Conservation (phyloP, 2,797 vertebrate species). For the Enteromius fasciolatus region DNA sequence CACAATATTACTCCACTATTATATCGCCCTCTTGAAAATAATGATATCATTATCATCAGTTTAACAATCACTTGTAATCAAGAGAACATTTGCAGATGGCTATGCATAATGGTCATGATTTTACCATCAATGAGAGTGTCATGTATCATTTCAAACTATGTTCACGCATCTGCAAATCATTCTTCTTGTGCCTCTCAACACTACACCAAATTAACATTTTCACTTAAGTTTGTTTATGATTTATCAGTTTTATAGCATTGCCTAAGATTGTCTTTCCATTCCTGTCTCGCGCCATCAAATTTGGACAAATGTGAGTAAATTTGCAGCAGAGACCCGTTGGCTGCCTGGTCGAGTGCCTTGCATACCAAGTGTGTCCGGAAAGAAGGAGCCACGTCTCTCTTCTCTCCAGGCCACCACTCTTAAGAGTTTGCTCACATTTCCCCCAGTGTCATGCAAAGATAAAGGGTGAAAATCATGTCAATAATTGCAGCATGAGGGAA, state of each 20-base stretch:
- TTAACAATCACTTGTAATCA: constrained; percentile 48
- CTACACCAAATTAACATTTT: constrained; percentile 55
- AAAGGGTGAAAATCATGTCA: constrained; percentile 75
- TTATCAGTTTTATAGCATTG: constrained; percentile 47
- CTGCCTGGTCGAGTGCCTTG: constrained; percentile 62
- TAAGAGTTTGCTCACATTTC: constrained; percentile 73
- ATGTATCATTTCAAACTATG: constrained; percentile 42
- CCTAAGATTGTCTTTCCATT: constrained; percentile 12
- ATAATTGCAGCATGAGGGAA: constrained; percentile 65
- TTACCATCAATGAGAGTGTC: constrained; percentile 23
- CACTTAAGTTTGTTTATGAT: constrained; percentile 54
- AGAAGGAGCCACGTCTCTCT: constrained; percentile 25
- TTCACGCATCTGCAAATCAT: constrained; percentile 33
- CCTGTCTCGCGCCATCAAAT: constrained; percentile 66
- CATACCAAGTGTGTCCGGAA: constrained; percentile 78
- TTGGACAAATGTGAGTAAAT: constrained; percentile 72
- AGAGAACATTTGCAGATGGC: constrained; percentile 45
- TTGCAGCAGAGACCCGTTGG: constrained; percentile 68
- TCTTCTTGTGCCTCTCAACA: constrained; percentile 39
- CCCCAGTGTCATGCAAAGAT: constrained; percentile 57
- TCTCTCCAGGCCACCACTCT: constrained; percentile 62
- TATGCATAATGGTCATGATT: constrained; percentile 36
- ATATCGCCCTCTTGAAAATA: constrained; percentile 34
- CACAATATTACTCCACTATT: constrained; percentile 32
- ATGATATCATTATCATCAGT: constrained; percentile 41